Percentiles rank a stretch among this genome's conserved stretches.
phyloP scores from a whole-genome alignment of 2,113 vertebrate genomes.

The Callipepla californica region DNA sequence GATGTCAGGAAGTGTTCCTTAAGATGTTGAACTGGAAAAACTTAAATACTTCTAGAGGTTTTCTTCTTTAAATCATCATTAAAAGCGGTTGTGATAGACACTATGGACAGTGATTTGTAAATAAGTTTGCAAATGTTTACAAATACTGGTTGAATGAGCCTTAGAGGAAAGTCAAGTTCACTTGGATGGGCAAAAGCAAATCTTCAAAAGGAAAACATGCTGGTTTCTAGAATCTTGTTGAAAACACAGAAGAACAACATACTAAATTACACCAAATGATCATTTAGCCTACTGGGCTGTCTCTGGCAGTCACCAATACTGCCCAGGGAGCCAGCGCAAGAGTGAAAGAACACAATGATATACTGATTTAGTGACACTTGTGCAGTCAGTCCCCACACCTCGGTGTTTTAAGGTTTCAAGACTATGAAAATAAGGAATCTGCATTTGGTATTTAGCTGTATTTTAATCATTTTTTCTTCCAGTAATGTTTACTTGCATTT shows the following conservation, averaged over 20 bases:
- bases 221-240: not conserved
- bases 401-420: not conserved
- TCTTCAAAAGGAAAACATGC: not conserved
- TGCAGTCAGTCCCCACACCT: not conserved
- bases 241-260: not conserved
- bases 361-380: rapidly evolving
- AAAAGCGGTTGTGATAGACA: not conserved
- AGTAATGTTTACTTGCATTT: not conserved
- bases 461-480: not conserved
- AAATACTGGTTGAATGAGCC: not conserved
- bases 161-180: not conserved
- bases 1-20: not conserved
- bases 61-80: not conserved
- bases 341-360: rapidly evolving
- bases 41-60: not conserved
- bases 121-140: not conserved
- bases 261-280: not conserved
- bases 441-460: not conserved
- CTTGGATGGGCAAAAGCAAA: not conserved
- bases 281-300: not conserved
- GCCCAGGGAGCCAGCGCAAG: not conserved
- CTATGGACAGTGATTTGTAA: not conserved
- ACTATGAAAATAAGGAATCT: not conserved
- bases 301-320: not conserved
- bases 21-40: not conserved